A percentile compares a stretch with the other conserved stretches of the same genome.
These are phyloP conservation scores for Callithrix jacchus DNA, from an alignment of 2,113 vertebrate genomes.

Conservation along the genomic window DNA sequence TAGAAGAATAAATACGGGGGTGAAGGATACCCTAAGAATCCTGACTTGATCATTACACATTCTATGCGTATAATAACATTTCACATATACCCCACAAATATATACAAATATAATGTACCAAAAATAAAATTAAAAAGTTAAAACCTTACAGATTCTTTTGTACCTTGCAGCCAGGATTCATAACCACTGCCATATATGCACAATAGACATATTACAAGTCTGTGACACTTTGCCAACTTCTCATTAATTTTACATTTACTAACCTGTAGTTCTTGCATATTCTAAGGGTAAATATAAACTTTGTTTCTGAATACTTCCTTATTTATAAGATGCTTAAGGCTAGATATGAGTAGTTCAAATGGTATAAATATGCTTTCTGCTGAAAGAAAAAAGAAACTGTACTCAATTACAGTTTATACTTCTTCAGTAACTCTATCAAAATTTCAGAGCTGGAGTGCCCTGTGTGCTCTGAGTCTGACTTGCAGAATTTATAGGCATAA, in stretches of 20 bases:
- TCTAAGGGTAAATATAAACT: background rate
- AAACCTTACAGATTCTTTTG: background rate
- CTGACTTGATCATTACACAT: background rate
- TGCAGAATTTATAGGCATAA: background rate
- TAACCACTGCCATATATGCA: accelerated
- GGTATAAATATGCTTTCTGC: conserved; percentile 8
- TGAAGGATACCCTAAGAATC: background rate
- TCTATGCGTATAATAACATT: background rate
- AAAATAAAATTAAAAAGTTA: background rate
- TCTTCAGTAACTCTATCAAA: background rate
- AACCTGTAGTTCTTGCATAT: background rate
- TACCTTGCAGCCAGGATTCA: background rate
- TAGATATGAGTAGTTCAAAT: background rate
- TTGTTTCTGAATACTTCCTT: background rate
- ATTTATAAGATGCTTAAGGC: background rate
- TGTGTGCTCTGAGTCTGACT: background rate
- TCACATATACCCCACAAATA: background rate
- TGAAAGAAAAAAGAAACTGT: background rate
- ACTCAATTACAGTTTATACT: background rate
- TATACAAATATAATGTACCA: background rate
- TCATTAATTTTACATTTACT: background rate
- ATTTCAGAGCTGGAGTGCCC: background rate
- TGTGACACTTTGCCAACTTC: background rate
- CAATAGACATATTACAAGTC: too few relatives aligned
- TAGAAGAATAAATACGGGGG: background rate